Base-by-base conservation (phyloP, 2,797 vertebrate species). In the Carduelis carduelis region DNA sequence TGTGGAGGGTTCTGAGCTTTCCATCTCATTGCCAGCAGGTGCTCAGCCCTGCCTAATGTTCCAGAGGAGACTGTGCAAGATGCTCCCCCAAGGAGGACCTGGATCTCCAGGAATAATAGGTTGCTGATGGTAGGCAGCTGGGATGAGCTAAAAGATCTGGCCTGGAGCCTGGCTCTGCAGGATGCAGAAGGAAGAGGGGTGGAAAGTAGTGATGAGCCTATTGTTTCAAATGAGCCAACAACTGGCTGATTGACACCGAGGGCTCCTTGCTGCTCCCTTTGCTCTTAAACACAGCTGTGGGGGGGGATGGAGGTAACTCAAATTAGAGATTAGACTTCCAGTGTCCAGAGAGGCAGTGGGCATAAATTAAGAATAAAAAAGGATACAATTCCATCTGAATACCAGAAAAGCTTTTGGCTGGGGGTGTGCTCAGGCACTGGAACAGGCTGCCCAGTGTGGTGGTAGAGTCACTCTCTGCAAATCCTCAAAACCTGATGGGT, bases 61-160 rank as follows among this genome's bases (percentile, higher is more conserved):
- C 37, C 60, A 19, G 69, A 49, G 27, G 37, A 79, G 39, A 2
- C 23, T 50, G 70, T 46, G 23, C 63, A 79, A 63, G 41, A 52
- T 90, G 56, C 46, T 81, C 55, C 75, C 21, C 49, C 8, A 12
- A 22, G 69, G 61, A 91, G 61, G 50, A 50, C 22, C 4, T 44
- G 66, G 55, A 76, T 90, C 83, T 85, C 52, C 28, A 87, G 81
- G 63, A 90, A 70, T 55, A 92, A 63, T 85, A 23, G 63, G 5
- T 26, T 70, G 84, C 71, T 96, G 81, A 89, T 91, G 84, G 35
- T 52, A 85, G 89, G 68, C 91, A 92, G 87, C 84, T 91, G 72
- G 9, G 6, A 1, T 71, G 83, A 72, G 46, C 71, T 82, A 0
- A 39, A 57, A 79, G 32, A 76, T 79, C 66, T 94, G 87, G 87